phyloP scores from a whole-genome alignment of 2,888 invertebrate genomes.

The Hirtodrosophila alboralis region DNA sequence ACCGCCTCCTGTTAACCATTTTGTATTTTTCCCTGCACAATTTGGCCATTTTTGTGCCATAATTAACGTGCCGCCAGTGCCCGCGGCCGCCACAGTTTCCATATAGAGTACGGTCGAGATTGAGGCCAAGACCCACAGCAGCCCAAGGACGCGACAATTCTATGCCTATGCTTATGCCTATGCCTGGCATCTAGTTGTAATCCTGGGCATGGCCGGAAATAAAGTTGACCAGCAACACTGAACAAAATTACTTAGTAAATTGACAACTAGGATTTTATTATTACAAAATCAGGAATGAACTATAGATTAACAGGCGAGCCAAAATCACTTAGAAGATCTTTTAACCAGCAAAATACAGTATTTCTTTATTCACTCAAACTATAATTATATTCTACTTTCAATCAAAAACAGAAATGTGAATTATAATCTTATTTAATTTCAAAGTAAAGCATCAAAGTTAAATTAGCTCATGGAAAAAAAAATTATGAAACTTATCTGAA shows the following conservation, averaged over 20 bases:
- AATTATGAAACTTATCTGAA: too few relatives aligned
- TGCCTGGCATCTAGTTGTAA: constrained; percentile 7
- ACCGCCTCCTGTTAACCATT: constrained; percentile 45
- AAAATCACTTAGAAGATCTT: too few relatives aligned
- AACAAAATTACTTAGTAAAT: neutral
- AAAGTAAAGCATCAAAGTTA: too few relatives aligned
- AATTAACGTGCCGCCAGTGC: constrained; percentile 64
- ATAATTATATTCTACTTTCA: too few relatives aligned
- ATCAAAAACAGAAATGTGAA: too few relatives aligned
- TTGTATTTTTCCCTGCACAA: constrained; percentile 58
- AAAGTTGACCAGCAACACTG: constrained; percentile 27
- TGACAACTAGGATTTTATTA: constrained; percentile 6
- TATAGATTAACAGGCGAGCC: too few relatives aligned
- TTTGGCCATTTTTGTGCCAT: constrained; percentile 64
- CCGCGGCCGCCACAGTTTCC: constrained; percentile 32
- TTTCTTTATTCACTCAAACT: too few relatives aligned
- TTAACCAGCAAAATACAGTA: too few relatives aligned
- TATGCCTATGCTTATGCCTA: neutral
- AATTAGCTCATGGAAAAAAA: too few relatives aligned
- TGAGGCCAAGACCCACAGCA: constrained; percentile 1
- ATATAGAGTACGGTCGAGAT: constrained; percentile 4
- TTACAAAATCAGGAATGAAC: too few relatives aligned
- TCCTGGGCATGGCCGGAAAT: constrained; percentile 2
- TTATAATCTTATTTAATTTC: too few relatives aligned
- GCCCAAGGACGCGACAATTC: constrained; percentile 33